Evolutionary conservation across 2,797 vertebrate genomes (phyloP).

Genomic region (Sarcoramphus papa): DNA sequence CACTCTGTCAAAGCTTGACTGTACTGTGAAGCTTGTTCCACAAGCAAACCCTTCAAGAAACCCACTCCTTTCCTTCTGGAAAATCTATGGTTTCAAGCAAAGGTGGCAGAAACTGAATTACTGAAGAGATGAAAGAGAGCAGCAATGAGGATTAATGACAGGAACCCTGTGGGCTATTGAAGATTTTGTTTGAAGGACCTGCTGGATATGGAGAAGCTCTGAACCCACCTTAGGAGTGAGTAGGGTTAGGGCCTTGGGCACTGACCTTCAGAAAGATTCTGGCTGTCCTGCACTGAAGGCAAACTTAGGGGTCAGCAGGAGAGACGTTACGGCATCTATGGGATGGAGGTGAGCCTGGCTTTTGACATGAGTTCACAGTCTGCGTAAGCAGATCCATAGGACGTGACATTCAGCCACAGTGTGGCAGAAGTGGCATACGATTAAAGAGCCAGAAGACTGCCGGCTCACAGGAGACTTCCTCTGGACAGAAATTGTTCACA

Average conservation of each 20-base stretch:
- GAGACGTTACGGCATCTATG: neutral
- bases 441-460: neutral
- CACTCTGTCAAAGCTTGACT: neutral
- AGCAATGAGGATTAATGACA: neutral
- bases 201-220: neutral
- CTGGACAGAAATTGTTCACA: neutral
- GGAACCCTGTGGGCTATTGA: neutral
- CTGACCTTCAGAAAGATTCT: neutral
- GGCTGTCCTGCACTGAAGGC: neutral
- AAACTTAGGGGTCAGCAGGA: neutral
- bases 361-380: neutral
- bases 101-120: neutral
- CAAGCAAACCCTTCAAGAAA: neutral
- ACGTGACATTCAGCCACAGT: rapidly evolving
- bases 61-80: neutral
- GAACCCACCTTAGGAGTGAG: neutral
- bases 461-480: neutral
- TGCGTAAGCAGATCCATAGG: neutral
- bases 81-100: neutral
- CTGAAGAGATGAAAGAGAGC: neutral
- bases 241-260: neutral
- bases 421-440: neutral
- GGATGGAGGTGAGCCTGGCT: neutral
- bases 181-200: neutral
- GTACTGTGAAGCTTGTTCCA: neutral